These are phyloP conservation scores for Argentina silus DNA, from an alignment of 2,797 vertebrate species.

Conservation along the genomic window DNA sequence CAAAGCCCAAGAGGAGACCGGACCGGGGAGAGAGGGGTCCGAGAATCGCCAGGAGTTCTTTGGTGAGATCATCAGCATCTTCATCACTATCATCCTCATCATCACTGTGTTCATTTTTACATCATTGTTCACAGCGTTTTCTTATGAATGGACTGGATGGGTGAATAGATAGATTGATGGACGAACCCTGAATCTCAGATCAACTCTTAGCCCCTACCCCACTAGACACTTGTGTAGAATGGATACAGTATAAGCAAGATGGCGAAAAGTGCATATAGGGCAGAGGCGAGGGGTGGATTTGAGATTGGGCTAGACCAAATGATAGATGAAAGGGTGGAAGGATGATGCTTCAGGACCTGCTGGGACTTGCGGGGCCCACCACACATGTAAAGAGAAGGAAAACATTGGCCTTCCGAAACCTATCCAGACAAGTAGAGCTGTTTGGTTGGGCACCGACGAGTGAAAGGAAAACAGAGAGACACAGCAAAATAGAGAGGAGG, in stretches of 20 bases:
- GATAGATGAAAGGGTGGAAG: conserved; percentile 65
- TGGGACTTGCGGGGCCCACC: conserved; percentile 65
- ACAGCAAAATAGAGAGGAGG: conserved; percentile 4
- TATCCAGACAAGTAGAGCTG: conserved; percentile 64
- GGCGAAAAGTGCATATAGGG: too few relatives aligned
- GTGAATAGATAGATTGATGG: conserved; percentile 34
- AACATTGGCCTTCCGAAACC: conserved; percentile 33
- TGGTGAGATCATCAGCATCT: conserved; percentile 74
- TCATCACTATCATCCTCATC: conserved; percentile 24
- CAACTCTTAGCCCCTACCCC: too few relatives aligned
- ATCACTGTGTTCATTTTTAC: conserved; percentile 19
- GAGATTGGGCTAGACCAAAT: conserved; percentile 47
- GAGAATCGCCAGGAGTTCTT: conserved; percentile 86
- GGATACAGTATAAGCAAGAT: too few relatives aligned
- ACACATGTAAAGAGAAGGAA: conserved; percentile 38
- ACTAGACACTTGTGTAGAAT: too few relatives aligned
- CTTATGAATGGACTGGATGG: conserved; percentile 33
- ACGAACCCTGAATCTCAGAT: too few relatives aligned
- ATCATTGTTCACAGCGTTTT: neutral
- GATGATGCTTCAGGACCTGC: conserved; percentile 66
- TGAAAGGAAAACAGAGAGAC: neutral
- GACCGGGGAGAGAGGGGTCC: conserved; percentile 57
- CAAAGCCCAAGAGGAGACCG: conserved; percentile 72
- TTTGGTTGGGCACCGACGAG: neutral
- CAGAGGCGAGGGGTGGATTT: too few relatives aligned